A percentile compares a stretch with the other conserved stretches of the same genome.
These are phyloP conservation scores for Phylloscopus whistleri DNA, from an alignment of 2,113 vertebrate species.

Conservation along the genomic window DNA sequence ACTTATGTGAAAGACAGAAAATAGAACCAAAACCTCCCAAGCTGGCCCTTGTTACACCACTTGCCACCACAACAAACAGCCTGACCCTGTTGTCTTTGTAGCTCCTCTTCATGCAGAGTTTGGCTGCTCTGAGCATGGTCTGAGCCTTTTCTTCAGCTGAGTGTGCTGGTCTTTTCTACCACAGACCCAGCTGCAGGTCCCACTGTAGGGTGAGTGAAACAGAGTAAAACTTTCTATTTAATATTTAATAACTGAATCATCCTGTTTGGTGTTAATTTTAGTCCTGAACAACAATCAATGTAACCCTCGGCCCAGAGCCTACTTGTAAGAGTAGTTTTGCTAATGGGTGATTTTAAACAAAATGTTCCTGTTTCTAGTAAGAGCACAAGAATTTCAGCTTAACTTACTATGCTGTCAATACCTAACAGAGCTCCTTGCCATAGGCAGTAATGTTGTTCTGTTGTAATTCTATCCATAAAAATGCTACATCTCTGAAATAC, in stretches of 20 bases:
- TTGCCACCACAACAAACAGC: neutral
- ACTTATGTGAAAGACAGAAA: neutral
- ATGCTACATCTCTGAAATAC: neutral
- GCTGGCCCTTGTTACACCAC: neutral
- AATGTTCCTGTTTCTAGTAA: neutral
- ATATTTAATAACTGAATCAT: neutral
- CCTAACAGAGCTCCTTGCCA: neutral
- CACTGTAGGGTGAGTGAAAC: neutral
- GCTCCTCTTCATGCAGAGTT: neutral
- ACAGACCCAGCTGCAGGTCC: neutral
- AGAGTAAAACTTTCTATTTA: neutral
- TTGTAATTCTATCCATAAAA: constrained; percentile 17
- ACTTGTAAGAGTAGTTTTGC: neutral
- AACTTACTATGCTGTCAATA: neutral
- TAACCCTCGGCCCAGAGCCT: neutral
- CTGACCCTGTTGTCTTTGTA: neutral
- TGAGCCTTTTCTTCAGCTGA: neutral
- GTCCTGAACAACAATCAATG: neutral
- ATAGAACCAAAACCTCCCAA: neutral
- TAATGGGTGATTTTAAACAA: neutral
- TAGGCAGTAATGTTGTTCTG: neutral
- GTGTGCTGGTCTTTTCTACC: neutral
- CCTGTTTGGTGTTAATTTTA: neutral
- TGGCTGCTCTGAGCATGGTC: neutral
- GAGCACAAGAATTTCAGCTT: neutral